Conservation (phyloP, 2,888 invertebrate genomes). For the Horisme vitalbata region DNA sequence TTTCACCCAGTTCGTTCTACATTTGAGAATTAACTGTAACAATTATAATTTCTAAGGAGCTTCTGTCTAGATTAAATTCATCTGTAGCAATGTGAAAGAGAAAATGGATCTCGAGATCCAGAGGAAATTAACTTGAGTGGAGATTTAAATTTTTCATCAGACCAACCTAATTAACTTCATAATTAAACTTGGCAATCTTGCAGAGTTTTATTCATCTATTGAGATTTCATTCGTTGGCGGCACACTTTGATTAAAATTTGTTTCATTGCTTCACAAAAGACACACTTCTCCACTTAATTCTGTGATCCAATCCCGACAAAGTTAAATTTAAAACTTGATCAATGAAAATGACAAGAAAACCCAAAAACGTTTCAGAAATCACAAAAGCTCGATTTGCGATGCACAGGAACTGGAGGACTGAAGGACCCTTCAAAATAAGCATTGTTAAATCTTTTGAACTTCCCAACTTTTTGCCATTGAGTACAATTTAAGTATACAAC, state of each 20-base stretch:
- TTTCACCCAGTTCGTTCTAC: not conserved
- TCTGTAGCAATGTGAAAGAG: slow-evolving; percentile 59
- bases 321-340: slow-evolving; percentile 17
- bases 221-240: slow-evolving; percentile 47
- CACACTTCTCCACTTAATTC: slow-evolving; percentile 24
- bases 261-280: slow-evolving; percentile 16
- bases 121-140: slow-evolving; percentile 74
- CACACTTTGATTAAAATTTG: slow-evolving; percentile 40
- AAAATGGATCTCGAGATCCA: slow-evolving; percentile 62
- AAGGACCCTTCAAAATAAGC: slow-evolving; percentile 73
- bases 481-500: slow-evolving; percentile 78
- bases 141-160: slow-evolving; percentile 78
- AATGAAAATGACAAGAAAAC: slow-evolving; percentile 43
- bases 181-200: slow-evolving; percentile 72
- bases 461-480: slow-evolving; percentile 75
- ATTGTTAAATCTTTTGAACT: slow-evolving; percentile 80
- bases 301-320: slow-evolving; percentile 21
- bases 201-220: slow-evolving; percentile 62
- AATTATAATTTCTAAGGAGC: slow-evolving; percentile 41
- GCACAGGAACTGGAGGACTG: slow-evolving; percentile 57
- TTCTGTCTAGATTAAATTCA: slow-evolving; percentile 57
- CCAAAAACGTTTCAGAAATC: slow-evolving; percentile 43
- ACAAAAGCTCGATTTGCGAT: slow-evolving; percentile 58
- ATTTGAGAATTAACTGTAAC: slow-evolving; percentile 13
- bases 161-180: slow-evolving; percentile 77